Base-by-base conservation (phyloP, 2,888 invertebrate species). In the Cheilosia pagana region DNA sequence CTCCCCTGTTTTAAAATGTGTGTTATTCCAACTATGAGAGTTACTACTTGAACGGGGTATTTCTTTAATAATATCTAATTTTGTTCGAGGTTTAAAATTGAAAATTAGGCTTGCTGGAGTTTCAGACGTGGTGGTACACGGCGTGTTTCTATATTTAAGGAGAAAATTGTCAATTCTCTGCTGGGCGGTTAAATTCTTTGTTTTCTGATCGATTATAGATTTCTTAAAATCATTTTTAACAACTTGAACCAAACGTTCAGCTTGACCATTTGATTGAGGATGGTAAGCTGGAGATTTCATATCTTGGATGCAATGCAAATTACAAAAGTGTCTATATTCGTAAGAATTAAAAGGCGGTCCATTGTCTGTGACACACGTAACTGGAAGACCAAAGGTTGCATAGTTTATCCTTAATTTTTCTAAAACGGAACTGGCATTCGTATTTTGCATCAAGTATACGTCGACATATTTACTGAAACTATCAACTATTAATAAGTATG, bases 241-340 rank as follows among this genome's bases (percentile, higher is more conserved):
- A 39, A 28, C 59, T n/a, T 60, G 50, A 52, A 71, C 60, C 19
- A 60, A 60, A 0, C 60, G 16, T 31, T 57, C 57, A 1, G 70
- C 60, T 16, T n/a, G n/a, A n/a, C n/a, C n/a, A n/a, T n/a, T n/a
- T n/a, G n/a, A n/a, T n/a, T n/a, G n/a, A n/a, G n/a, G 71, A 31
- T 60, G 31, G n/a, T 71, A 71, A 50, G 52, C 41, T 6, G 71
- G 52, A 12, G 59, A 50, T 52, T 71, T 60, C 12, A 52, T 1
- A 71, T 71, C 71, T 50, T 60, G 59, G 21, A 71, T 60, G 71
- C 71, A 60, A 39, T 60, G 60, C 60, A 71, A 71, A n/a, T 71
- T 41, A 25, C 52, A 41, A 71, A 71, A 60, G 19, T 25, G 60
- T 60, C 41, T 71, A 60, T 60, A 60, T 4, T 60, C 41, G 28